Evolutionary conservation across 2,888 invertebrate genomes (phyloP).

Genomic region (Theristus sp.): DNA sequence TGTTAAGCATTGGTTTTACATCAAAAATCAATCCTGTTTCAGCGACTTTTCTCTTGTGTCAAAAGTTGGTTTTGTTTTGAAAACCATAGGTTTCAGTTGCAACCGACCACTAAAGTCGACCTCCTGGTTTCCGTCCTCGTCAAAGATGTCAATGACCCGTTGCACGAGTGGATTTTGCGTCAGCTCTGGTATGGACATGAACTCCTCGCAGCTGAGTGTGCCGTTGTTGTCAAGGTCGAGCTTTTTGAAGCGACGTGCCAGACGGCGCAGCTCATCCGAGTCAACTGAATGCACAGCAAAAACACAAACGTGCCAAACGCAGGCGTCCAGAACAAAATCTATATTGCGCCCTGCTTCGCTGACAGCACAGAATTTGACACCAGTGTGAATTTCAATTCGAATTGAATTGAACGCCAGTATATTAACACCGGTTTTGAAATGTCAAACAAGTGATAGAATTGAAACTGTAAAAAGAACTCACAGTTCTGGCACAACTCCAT

Average conservation of each 20-base stretch:
- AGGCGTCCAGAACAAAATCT: no score
- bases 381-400: no score
- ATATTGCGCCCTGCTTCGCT: no score
- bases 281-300: constrained; percentile 50
- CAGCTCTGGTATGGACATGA: constrained; percentile 95
- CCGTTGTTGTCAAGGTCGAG: constrained; percentile 97
- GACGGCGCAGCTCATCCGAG: constrained; percentile 91
- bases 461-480: constrained; percentile 40
- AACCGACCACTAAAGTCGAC: constrained; percentile 51
- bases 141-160: constrained; percentile 98
- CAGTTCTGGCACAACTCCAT: constrained; percentile 93
- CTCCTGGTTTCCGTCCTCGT: constrained; percentile 98
- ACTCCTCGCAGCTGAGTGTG: constrained; percentile 93
- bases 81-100: no score
- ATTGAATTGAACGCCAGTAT: no score
- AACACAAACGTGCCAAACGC: neutral
- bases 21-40: no score
- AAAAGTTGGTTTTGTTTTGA: no score
- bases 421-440: no score
- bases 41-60: no score
- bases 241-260: constrained; percentile 96
- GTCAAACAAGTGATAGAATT: neutral
- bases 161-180: constrained; percentile 98
- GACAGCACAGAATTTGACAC: no score
- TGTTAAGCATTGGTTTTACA: no score